Percentiles rank a stretch among this genome's conserved stretches.
phyloP scores from a whole-genome alignment of 2,113 vertebrate species.

The Tragelaphus scriptus region DNA sequence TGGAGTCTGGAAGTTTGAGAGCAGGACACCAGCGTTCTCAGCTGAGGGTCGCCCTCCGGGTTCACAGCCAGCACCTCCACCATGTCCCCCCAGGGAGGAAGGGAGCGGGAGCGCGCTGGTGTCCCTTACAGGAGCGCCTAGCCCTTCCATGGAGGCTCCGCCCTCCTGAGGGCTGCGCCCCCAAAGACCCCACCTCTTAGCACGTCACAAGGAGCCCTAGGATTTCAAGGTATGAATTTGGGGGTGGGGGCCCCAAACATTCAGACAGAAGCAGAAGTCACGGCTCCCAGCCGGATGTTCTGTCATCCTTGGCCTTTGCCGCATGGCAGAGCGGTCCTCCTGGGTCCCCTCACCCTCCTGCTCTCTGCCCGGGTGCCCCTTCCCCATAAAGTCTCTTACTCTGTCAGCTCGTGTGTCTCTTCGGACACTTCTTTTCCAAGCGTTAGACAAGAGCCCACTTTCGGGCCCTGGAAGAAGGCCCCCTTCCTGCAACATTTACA shows the following conservation, averaged over 20 bases:
- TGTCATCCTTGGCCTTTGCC: too few species aligned
- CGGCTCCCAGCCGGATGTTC: accelerated
- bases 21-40: neutral
- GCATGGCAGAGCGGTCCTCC: neutral
- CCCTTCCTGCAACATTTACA: neutral
- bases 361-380: neutral
- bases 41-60: neutral
- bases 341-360: neutral
- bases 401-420: neutral
- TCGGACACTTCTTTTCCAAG: neutral
- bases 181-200: neutral
- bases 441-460: neutral
- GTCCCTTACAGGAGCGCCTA: neutral
- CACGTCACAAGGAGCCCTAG: accelerated
- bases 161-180: neutral
- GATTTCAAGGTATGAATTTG: neutral
- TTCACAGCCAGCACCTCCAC: neutral
- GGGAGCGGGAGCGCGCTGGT: neutral
- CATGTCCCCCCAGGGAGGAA: neutral
- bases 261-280: neutral
- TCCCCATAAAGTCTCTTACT: neutral
- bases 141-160: too few species aligned
- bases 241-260: neutral
- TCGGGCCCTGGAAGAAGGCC: too few species aligned
- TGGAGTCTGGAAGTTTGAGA: neutral